Evolutionary conservation across 1,140 invertebrate genomes (phyloP).

Genomic region (Bombus pyrosoma): DNA sequence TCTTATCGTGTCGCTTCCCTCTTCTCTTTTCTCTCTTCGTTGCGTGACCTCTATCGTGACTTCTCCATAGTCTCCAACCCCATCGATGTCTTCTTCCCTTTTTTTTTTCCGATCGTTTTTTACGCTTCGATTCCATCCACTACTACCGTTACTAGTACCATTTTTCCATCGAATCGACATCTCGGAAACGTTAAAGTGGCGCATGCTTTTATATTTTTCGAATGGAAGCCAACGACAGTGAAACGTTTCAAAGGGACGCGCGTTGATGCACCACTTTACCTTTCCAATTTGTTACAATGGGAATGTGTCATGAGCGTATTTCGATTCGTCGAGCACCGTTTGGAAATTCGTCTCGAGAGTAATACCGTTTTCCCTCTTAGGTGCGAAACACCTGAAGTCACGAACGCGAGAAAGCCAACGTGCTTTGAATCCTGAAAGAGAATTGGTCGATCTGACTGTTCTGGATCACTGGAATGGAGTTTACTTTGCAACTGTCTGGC

Average conservation of each 20-base stretch:
- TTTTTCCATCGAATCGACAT: no score
- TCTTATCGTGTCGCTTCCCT: not conserved
- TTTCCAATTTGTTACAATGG: not conserved
- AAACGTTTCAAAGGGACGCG: not conserved
- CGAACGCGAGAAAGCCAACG: conserved; percentile 2
- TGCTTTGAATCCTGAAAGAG: not conserved
- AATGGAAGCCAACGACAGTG: not conserved
- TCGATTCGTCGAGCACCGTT: not conserved
- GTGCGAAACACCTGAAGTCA: not conserved
- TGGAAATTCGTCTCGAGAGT: not conserved
- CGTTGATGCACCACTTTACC: not conserved
- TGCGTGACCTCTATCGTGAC: not conserved
- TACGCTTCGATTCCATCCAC: not conserved
- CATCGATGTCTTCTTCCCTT: not conserved
- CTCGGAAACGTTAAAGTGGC: not conserved
- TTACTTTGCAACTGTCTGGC: not conserved
- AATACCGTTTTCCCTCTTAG: not conserved
- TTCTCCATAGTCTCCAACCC: not conserved
- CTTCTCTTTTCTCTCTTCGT: not conserved
- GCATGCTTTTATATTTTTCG: not conserved
- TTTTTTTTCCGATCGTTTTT: not conserved
- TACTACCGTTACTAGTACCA: no score
- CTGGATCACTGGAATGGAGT: not conserved
- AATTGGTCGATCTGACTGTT: conserved; percentile 7
- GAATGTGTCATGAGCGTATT: not conserved